phyloP scores from a whole-genome alignment of 2,888 invertebrate genomes.

The Nephrotoma flavescens region DNA sequence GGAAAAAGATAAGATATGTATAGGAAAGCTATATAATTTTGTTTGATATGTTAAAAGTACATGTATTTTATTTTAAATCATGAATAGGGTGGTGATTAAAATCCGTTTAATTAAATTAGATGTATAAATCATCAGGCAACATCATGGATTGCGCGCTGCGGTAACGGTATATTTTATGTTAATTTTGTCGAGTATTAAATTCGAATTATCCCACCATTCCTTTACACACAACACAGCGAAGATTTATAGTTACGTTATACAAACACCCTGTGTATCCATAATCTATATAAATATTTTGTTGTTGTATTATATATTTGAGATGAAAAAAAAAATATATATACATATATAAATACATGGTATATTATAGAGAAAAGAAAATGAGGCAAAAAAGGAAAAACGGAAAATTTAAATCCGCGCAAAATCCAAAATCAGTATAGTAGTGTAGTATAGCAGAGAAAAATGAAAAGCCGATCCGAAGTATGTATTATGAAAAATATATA shows the following conservation, averaged over 20 bases:
- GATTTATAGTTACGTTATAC: background rate
- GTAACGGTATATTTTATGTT: background rate
- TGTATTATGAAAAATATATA: background rate
- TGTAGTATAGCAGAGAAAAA: background rate
- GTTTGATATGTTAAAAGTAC: conserved; percentile 2
- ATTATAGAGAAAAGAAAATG: background rate
- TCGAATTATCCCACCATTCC: background rate
- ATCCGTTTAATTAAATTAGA: background rate
- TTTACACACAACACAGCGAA: background rate
- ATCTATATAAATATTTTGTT: background rate
- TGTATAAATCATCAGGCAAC: background rate
- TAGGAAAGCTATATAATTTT: background rate
- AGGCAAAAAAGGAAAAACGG: background rate
- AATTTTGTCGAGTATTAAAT: background rate
- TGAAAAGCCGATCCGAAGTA: background rate
- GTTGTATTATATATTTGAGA: conserved; percentile 1
- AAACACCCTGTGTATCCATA: background rate
- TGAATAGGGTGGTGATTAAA: background rate
- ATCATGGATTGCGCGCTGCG: background rate
- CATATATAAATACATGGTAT: background rate
- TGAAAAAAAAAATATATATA: background rate
- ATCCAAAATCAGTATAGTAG: background rate
- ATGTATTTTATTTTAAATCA: background rate
- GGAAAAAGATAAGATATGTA: background rate
- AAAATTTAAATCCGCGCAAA: conserved; percentile 4